Evolutionary conservation across 2,113 vertebrate species (phyloP).

Genomic region (Pachypanchax playfairii): DNA sequence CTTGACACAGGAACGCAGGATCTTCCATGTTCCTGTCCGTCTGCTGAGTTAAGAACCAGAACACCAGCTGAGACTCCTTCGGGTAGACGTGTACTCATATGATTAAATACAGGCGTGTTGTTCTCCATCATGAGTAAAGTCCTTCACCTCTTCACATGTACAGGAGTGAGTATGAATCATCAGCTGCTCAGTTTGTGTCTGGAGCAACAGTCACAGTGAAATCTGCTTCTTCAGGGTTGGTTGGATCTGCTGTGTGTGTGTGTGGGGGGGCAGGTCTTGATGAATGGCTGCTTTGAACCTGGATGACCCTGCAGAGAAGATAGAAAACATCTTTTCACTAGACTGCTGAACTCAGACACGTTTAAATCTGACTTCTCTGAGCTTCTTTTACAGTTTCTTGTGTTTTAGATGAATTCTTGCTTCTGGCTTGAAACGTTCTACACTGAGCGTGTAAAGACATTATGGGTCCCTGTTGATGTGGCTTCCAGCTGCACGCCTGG

Average conservation of each 20-base stretch:
- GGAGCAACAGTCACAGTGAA: background rate
- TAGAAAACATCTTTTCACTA: background rate
- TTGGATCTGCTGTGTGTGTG: background rate
- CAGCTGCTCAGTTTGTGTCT: background rate
- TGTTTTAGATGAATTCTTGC: background rate
- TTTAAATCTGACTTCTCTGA: background rate
- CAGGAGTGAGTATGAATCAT: no score
- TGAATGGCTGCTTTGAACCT: slow-evolving; percentile 4
- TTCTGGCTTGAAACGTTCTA: background rate
- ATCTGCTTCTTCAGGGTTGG: background rate
- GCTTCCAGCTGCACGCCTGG: background rate
- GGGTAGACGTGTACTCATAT: no score
- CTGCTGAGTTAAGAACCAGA: no score
- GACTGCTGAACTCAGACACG: background rate
- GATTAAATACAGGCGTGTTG: no score
- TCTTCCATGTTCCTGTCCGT: no score
- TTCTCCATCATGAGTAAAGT: no score
- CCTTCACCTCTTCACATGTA: no score
- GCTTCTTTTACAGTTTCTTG: background rate
- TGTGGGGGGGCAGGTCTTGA: background rate
- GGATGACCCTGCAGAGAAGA: background rate
- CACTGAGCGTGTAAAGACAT: background rate
- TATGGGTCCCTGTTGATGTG: background rate
- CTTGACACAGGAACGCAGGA: no score
- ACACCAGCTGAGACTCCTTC: no score